Percentiles rank a stretch among this genome's conserved stretches.
These are phyloP conservation scores for Cerastis leucographa DNA, from an alignment of 2,888 invertebrate genomes.

Conservation along the genomic window DNA sequence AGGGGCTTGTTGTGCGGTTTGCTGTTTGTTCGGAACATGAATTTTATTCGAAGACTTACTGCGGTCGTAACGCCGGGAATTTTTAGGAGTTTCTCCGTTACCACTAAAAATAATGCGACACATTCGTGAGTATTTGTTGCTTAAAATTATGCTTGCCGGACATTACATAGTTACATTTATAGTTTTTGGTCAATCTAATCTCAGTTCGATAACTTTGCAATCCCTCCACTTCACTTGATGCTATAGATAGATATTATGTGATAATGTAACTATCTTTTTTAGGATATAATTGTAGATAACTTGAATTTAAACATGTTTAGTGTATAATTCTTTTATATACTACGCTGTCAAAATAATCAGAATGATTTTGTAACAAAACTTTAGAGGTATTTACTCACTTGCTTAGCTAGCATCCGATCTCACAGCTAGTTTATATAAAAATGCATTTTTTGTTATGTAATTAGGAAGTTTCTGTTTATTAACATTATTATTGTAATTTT, in stretches of 20 bases:
- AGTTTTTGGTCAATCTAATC: slow-evolving; percentile 48
- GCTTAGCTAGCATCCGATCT: too few species aligned
- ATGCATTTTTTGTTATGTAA: too few species aligned
- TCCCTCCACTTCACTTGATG: background rate
- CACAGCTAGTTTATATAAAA: too few species aligned
- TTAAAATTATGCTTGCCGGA: background rate
- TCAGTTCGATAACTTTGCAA: slow-evolving; percentile 5
- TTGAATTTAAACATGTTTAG: background rate
- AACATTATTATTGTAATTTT: too few species aligned
- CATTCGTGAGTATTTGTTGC: slow-evolving; percentile 80
- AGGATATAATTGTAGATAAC: background rate
- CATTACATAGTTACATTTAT: background rate
- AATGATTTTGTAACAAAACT: too few species aligned
- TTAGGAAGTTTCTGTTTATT: too few species aligned
- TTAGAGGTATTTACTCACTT: too few species aligned
- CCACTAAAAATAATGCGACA: slow-evolving; percentile 75
- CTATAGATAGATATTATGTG: slow-evolving; percentile 6
- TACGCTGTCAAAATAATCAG: too few species aligned
- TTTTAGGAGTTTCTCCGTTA: slow-evolving; percentile 79
- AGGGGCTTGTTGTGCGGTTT: slow-evolving; percentile 28
- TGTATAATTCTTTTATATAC: background rate
- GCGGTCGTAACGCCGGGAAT: slow-evolving; percentile 66
- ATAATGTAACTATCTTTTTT: background rate
- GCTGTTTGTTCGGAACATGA: slow-evolving; percentile 73
- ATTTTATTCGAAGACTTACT: slow-evolving; percentile 73